A percentile compares a stretch with the other conserved stretches of the same genome.
Conservation (phyloP, 2,888 invertebrate genomes). For the Volucella bombylans region DNA sequence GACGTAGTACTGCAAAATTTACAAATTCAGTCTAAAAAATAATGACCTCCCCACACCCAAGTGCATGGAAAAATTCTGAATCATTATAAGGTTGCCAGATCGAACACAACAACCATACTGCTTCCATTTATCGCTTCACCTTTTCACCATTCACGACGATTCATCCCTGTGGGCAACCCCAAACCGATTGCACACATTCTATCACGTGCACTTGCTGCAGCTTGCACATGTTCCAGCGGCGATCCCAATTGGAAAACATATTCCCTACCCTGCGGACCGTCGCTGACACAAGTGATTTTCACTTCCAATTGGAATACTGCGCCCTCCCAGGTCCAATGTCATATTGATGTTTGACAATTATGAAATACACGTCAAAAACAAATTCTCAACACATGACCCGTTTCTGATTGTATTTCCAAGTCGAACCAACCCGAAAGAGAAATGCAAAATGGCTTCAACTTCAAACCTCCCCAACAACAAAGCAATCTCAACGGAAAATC, state of each 20-base stretch:
- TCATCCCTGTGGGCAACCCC: neutral
- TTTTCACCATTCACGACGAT: neutral
- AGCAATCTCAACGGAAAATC: neutral
- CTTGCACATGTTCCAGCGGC: neutral
- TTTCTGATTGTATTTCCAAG: neutral
- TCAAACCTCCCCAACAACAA: neutral
- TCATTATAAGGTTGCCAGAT: no score
- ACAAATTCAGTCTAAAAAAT: no score
- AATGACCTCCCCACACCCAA: no score
- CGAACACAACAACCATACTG: no score
- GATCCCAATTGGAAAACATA: conserved; percentile 4
- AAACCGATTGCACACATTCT: conserved; percentile 15
- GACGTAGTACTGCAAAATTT: no score
- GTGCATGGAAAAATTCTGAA: no score
- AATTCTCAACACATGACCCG: conserved; percentile 17
- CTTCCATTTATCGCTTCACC: no score
- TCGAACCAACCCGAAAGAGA: neutral
- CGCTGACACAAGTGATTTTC: neutral
- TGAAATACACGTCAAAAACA: neutral
- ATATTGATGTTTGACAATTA: no score
- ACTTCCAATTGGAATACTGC: neutral
- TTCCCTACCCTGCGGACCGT: neutral
- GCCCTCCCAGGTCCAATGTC: neutral
- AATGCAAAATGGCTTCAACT: neutral
- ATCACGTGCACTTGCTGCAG: conserved; percentile 26